These are phyloP conservation scores for Plumapathes pennacea DNA, from an alignment of 92 coral and sea anemone species.

Conservation along the genomic window DNA sequence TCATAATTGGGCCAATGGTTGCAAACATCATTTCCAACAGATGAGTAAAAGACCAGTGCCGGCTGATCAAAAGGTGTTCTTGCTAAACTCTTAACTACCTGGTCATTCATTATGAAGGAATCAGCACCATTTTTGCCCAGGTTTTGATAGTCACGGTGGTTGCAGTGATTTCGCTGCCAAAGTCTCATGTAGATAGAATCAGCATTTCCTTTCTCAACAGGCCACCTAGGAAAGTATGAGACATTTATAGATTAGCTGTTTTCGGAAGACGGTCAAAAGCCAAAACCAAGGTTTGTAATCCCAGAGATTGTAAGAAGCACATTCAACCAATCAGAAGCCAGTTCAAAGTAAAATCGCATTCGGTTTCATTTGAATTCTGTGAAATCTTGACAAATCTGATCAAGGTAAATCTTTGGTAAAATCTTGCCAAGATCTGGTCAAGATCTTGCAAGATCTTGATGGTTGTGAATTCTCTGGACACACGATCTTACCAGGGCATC, in stretches of 20 bases:
- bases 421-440: too few relatives aligned
- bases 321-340: too few relatives aligned
- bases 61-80: slow-evolving; percentile 81
- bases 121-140: slow-evolving; percentile 97
- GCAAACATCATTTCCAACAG: slow-evolving; percentile 94
- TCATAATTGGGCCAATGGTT: slow-evolving; percentile 41
- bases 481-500: too few relatives aligned
- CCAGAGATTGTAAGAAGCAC: too few relatives aligned
- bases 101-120: slow-evolving; percentile 79
- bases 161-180: slow-evolving; percentile 86
- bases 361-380: too few relatives aligned
- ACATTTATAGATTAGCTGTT: background rate
- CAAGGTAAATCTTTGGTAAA: too few relatives aligned
- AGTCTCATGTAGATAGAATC: slow-evolving; percentile 83
- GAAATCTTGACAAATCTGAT: too few relatives aligned
- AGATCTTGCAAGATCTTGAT: too few relatives aligned
- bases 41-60: slow-evolving; percentile 82
- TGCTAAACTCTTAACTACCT: slow-evolving; percentile 66
- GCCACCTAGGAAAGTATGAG: slow-evolving; percentile 57
- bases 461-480: too few relatives aligned
- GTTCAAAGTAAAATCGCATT: too few relatives aligned
- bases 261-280: background rate
- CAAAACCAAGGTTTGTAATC: too few relatives aligned
- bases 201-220: slow-evolving; percentile 78
- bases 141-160: slow-evolving; percentile 97